Evolutionary conservation across 2,888 invertebrate genomes (phyloP), one percentile per base, ranked within the genome.

Genomic region (Blomia tropicalis): DNA sequence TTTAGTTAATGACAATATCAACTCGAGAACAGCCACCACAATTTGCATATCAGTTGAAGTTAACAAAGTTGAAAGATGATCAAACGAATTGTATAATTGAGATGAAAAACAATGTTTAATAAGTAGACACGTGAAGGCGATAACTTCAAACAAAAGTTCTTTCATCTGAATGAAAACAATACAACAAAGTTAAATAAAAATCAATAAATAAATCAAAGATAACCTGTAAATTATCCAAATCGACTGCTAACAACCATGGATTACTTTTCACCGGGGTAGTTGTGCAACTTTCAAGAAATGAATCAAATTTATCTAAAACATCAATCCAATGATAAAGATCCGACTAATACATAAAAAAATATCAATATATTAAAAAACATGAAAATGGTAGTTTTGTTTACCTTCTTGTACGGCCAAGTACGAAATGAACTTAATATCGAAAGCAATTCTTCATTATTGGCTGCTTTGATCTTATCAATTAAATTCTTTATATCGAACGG

Each of bases 271-370:
- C 7, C 36, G 36, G 17, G 7, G 7, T 7, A 14, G 22, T 47
- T 7, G 23, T 27, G 23, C 63, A 43, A 31, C 31, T 30, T 44
- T 32, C 58, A n/a, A 63, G 41, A 23, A 68, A 65, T 31, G 64
- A 44, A 63, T 68, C 69, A 65, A 67, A 68, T 47, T 82, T 79
- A 74, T 87, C 86, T 62, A 87, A 75, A 23, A 87, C 82, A 74
- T 85, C 84, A 66, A 85, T 84, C 87, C 87, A 88, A 73, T 87
- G 51, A 19, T 47, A 19, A 14, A 47, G 51, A 27, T 47, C 51
- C 7, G 51, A 14, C 51, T 47, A 27, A 47, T 11, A 47, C 22
- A 7, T 25, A 27, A 27, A 14, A 47, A 47, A 47, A 14, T 11
- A 27, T 47, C 23, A 27, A 25, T 11, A 47, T 22, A 25, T 14